Base-by-base conservation (phyloP, 2,797 vertebrate species). In the Lepilemur ruficaudatus region DNA sequence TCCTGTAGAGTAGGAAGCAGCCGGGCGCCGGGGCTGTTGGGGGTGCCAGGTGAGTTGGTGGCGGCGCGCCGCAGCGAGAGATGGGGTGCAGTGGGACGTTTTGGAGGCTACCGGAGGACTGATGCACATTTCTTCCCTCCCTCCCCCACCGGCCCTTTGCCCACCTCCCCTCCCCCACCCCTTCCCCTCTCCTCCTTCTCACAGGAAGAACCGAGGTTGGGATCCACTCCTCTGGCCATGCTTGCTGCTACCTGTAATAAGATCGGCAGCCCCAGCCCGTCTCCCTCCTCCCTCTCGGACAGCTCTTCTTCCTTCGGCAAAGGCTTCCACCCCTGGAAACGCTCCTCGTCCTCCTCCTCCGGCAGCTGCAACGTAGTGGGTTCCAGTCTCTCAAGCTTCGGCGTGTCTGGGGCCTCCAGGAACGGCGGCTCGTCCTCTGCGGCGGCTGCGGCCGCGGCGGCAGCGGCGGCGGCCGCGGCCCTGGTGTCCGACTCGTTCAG, bases 161-260 rank as follows among this genome's bases (percentile, higher is more conserved):
- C 90, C 87, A 30, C 92, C 70, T 73, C 93, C 96, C 94, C 95
- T 95, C 97, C 96, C 95, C 88, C 95, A 96, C 95, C 95, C 65
- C 87, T 61, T 97, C 95, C 96, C 82, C 93, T 94, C 97, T 69
- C 91, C 97, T 98, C 96, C 91, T 94, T 97, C 95, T 97, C 98
- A 97, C 98, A 99, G 99, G 99, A 99, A 99, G 99, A 99, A 99
- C 99, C 99, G 98, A 99, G 99, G 98, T 99, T 99, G 98, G 99
- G 99, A 99, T 99, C 99, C 97, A 99, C 99, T 99, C 99, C 99
- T 98, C 99, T 99, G 99, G 99, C 99, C 99, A 99, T 99, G 99
- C 99, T 99, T 94, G 99, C 99, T 96, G 99, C 99, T 97, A 99
- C 99, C 98, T 99, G 99, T 97, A 99, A 99, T 98, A 99, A 99